Conservation (phyloP, 1,140 invertebrate species). For the Brachionus koreanus region DNA sequence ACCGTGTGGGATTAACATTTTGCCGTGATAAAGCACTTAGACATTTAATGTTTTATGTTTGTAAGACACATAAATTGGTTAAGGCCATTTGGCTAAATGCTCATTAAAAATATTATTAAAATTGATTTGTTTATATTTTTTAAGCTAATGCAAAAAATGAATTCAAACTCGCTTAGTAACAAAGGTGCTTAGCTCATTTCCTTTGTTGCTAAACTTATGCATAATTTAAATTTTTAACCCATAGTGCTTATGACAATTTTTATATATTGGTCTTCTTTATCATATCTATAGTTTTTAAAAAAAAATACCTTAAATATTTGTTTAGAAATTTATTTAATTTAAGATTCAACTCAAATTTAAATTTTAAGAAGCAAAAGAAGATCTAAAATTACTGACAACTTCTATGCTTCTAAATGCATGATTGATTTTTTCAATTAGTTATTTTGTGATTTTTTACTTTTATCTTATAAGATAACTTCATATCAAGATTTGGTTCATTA, state of each 20-base stretch:
- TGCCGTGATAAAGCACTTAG: neutral
- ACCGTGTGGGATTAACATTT: conserved; percentile 28
- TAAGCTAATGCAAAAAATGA: neutral
- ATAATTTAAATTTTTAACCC: neutral
- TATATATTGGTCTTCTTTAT: neutral
- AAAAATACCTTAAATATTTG: neutral
- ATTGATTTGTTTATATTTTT: neutral
- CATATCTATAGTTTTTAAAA: neutral
- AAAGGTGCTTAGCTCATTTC: neutral
- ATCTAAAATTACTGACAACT: neutral
- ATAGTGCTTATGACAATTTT: neutral
- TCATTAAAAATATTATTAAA: neutral
- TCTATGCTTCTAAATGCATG: neutral
- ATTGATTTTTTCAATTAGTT: neutral
- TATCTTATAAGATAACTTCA: neutral
- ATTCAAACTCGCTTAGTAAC: neutral
- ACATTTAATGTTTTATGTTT: neutral
- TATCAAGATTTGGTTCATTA: neutral
- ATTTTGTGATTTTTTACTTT: neutral
- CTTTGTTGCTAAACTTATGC: neutral
- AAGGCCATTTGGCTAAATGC: neutral
- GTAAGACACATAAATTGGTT: neutral
- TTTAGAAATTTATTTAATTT: neutral
- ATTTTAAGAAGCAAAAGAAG: neutral
- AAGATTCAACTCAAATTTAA: neutral